phyloP scores from a whole-genome alignment of 2,888 invertebrate species.

The Protodeltote pygarga region DNA sequence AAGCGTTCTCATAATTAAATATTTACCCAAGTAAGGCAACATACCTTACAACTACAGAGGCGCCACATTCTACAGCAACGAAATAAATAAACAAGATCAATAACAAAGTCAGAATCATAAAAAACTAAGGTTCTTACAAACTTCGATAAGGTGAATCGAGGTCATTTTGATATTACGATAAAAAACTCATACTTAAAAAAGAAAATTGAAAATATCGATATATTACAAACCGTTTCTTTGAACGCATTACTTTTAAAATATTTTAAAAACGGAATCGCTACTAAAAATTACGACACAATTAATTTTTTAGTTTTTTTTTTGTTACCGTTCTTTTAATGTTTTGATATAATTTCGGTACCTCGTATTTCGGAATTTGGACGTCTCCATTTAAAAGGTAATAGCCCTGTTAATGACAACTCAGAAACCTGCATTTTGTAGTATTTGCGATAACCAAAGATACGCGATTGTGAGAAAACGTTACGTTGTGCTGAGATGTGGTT shows the following conservation, averaged over 20 bases:
- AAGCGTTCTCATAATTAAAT: conserved; percentile 17
- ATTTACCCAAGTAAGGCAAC: conserved; percentile 16
- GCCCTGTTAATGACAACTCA: conserved; percentile 37
- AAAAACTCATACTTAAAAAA: conserved; percentile 42
- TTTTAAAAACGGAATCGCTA: conserved; percentile 30
- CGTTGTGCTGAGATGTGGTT: too few relatives aligned
- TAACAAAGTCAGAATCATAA: conserved; percentile 43
- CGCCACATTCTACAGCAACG: conserved; percentile 19
- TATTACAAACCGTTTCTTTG: conserved; percentile 40
- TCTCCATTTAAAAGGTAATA: conserved; percentile 47
- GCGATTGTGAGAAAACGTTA: conserved; percentile 12
- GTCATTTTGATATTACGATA: conserved; percentile 52
- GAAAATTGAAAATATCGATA: conserved; percentile 49
- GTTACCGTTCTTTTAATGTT: conserved; percentile 29
- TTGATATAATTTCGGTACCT: conserved; percentile 39
- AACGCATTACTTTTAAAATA: conserved; percentile 42
- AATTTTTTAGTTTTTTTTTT: conserved; percentile 39
- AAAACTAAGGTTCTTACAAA: conserved; percentile 37
- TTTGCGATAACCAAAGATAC: conserved; percentile 27
- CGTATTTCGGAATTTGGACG: conserved; percentile 30
- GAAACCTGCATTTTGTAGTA: conserved; percentile 16
- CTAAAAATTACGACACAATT: conserved; percentile 55
- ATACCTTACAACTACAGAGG: conserved; percentile 22
- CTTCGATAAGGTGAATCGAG: conserved; percentile 59
- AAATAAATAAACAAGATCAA: conserved; percentile 41